phyloP scores from a whole-genome alignment of 2,113 vertebrate species.

The Osmerus mordax region DNA sequence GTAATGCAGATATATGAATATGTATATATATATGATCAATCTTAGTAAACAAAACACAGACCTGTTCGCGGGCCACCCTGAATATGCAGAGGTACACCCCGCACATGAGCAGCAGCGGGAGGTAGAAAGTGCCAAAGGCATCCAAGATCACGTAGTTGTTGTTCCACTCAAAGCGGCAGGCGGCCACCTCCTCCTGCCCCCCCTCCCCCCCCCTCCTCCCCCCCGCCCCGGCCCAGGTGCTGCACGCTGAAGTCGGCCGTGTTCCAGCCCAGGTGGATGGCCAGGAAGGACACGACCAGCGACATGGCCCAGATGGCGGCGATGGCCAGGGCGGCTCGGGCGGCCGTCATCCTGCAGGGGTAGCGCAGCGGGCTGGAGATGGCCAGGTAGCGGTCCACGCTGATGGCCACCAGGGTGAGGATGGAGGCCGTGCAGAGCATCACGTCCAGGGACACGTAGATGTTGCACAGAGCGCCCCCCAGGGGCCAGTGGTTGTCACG shows the following conservation, averaged over 20 bases:
- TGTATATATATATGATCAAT: too few species aligned
- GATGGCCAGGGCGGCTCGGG: slow-evolving; percentile 74
- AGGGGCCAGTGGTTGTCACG: slow-evolving; percentile 74
- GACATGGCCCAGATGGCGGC: slow-evolving; percentile 82
- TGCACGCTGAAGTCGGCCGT: slow-evolving; percentile 74
- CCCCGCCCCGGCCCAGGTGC: slow-evolving; percentile 52
- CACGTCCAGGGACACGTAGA: slow-evolving; percentile 87
- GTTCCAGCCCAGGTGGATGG: slow-evolving; percentile 93
- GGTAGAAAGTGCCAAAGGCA: slow-evolving; percentile 80
- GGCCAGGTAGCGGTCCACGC: slow-evolving; percentile 88
- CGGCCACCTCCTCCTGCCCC: slow-evolving; percentile 52
- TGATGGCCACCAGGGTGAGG: slow-evolving; percentile 90
- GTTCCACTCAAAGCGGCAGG: slow-evolving; percentile 84
- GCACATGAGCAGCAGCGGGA: slow-evolving; percentile 87
- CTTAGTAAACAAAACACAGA: slow-evolving; percentile 25
- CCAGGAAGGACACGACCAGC: slow-evolving; percentile 82
- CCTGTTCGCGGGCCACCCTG: slow-evolving; percentile 83
- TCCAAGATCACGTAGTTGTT: slow-evolving; percentile 80
- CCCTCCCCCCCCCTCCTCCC: slow-evolving; percentile 34
- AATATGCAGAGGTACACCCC: slow-evolving; percentile 88
- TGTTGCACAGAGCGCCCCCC: slow-evolving; percentile 78
- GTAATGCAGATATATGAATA: too few species aligned
- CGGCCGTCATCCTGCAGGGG: slow-evolving; percentile 73
- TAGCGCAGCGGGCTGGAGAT: slow-evolving; percentile 86
- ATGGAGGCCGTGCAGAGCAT: slow-evolving; percentile 92